A percentile compares a stretch with the other conserved stretches of the same genome.
Conservation (phyloP, 1,140 invertebrate genomes). For the Macrosteles quadrilineatus region DNA sequence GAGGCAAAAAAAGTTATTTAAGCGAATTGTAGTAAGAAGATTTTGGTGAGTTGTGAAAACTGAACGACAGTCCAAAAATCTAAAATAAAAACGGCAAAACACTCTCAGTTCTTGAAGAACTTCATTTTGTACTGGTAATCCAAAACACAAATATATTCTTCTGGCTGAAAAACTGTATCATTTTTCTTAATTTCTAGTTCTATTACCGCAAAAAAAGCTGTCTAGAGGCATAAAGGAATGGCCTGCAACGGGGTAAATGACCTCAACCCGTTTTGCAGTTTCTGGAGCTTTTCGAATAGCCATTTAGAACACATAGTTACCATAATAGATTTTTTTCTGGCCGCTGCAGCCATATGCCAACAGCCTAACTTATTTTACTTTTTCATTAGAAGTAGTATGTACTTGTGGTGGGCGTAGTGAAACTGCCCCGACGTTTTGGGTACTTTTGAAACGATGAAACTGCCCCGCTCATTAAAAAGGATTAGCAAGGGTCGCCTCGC, state of each 20-base stretch:
- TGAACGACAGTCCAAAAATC: no score
- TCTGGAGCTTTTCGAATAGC: conserved; percentile 40
- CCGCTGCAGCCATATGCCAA: background rate
- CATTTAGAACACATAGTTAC: conserved; percentile 38
- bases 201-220: conserved; percentile 44
- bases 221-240: conserved; percentile 45
- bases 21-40: no score
- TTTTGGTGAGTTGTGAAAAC: no score
- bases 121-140: conserved; percentile 3
- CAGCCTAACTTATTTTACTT: no score
- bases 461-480: no score
- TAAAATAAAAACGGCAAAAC: no score
- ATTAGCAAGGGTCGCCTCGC: no score
- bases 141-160: conserved; percentile 31
- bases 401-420: no score
- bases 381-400: no score
- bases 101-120: background rate
- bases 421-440: no score
- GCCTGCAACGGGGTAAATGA: conserved; percentile 41
- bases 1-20: no score
- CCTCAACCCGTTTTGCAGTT: conserved; percentile 38
- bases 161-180: conserved; percentile 35
- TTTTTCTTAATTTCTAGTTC: conserved; percentile 43
- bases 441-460: no score
- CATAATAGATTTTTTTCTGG: background rate